Base-by-base conservation (phyloP, 2,888 invertebrate genomes). In the Cataglyphis albicans region DNA sequence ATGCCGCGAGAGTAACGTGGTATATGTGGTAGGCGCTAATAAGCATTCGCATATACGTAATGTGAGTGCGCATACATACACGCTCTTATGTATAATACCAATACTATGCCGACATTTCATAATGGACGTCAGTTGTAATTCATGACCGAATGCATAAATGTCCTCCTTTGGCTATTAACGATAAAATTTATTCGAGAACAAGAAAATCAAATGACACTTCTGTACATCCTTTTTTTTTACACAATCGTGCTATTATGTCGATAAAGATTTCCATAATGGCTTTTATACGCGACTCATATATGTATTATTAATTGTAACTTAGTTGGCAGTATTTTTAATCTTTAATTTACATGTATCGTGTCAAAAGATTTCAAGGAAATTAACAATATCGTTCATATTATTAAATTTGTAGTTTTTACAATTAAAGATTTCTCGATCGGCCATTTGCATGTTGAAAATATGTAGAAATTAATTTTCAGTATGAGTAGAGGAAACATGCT, bases 51-150 rank as follows among this genome's bases (percentile, higher is more conserved):
- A 48, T 52, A 82, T 84, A 86, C 83, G 55, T 41, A 74, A 74
- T 55, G 35, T 41, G 44, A 65, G 76, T 57, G 65, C 64, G 18
- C 41, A 4, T 78, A 70, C 48, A 48, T 61, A 73, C 48, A 10
- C 68, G 63, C 48, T 29, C 67, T 75, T 32, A 68, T 78, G 76
- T 80, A 83, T 78, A 84, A 87, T 78, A 86, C 81, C 74, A 52
- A 64, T 68, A 82, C 65, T 41, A n/a, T 35, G 65, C 35, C 48
- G 41, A 76, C 59, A 59, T 52, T 52, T 21, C 82, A 52, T 84
- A 89, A 89, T 89, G 75, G 86, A 89, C 80, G 87, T 81, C 70
- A 81, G 87, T 64, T 87, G 83, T 84, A 89, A 89, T 82, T 86
- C 82, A 84, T 81, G 48, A 64, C 32, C 68, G 57, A 81, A 82